A percentile compares a stretch with the other conserved stretches of the same genome.
These are phyloP conservation scores for Muscicapa adusta DNA, from an alignment of 2,113 vertebrate species.

Conservation along the genomic window DNA sequence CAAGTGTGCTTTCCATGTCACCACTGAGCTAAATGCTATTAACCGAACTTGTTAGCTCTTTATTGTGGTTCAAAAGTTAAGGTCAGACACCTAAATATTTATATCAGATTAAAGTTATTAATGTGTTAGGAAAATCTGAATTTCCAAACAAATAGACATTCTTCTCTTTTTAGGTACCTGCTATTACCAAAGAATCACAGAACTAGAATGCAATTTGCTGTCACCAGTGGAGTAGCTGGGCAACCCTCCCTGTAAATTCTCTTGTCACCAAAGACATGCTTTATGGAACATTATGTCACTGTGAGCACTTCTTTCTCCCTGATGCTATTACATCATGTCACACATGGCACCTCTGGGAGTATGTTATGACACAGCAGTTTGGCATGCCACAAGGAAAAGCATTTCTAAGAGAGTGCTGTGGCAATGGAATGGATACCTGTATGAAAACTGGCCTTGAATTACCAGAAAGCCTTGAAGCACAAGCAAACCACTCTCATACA, in stretches of 20 bases:
- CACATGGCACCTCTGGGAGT: background rate
- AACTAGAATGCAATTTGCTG: background rate
- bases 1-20: background rate
- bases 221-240: background rate
- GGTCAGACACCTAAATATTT: background rate
- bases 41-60: background rate
- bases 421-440: background rate
- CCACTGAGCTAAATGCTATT: background rate
- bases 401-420: background rate
- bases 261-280: background rate
- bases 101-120: background rate
- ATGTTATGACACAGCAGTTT: background rate
- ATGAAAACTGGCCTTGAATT: background rate
- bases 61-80: background rate
- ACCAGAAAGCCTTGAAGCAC: background rate
- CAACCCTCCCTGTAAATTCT: background rate
- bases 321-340: background rate
- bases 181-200: background rate
- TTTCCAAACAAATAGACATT: background rate
- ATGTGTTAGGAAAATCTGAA: background rate
- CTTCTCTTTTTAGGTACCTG: background rate
- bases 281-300: background rate
- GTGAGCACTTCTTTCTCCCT: background rate
- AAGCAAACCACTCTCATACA: background rate
- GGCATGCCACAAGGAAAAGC: background rate